Percentiles rank a stretch among this genome's conserved stretches.
These are phyloP conservation scores for Acleris literana DNA, from an alignment of 2,888 invertebrate species.

Conservation along the genomic window DNA sequence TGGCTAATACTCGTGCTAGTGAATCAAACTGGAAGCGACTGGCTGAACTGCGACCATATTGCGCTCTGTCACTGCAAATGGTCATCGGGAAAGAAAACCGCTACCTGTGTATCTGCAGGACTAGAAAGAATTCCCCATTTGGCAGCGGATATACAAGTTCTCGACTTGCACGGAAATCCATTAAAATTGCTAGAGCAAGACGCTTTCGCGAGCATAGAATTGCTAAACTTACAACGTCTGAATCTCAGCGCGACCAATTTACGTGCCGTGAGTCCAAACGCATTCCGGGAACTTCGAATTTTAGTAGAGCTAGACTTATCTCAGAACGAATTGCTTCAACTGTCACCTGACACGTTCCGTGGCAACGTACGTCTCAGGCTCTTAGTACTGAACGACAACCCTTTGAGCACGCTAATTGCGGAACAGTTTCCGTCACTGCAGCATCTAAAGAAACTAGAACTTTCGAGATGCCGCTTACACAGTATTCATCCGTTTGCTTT, in stretches of 20 bases:
- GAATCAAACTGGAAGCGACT: slow-evolving; percentile 83
- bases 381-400: slow-evolving; percentile 92
- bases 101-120: slow-evolving; percentile 90
- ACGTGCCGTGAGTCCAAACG: slow-evolving; percentile 89
- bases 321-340: slow-evolving; percentile 88
- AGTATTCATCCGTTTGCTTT: slow-evolving; percentile 90
- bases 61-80: slow-evolving; percentile 93
- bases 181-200: slow-evolving; percentile 88
- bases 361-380: slow-evolving; percentile 92
- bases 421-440: slow-evolving; percentile 92
- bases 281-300: slow-evolving; percentile 92
- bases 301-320: slow-evolving; percentile 94
- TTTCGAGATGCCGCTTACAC: slow-evolving; percentile 90
- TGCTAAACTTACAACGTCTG: slow-evolving; percentile 93
- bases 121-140: slow-evolving; percentile 87
- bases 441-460: slow-evolving; percentile 90
- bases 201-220: slow-evolving; percentile 90
- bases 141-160: slow-evolving; percentile 84
- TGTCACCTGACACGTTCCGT: slow-evolving; percentile 91
- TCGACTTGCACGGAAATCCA: slow-evolving; percentile 91
- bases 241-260: slow-evolving; percentile 90
- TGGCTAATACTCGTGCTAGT: slow-evolving; percentile 58
- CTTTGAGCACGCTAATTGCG: slow-evolving; percentile 87
- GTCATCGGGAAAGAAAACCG: slow-evolving; percentile 95
- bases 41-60: slow-evolving; percentile 91